Conservation (phyloP, 2,888 invertebrate species). For the Melinaea menophilus region DNA sequence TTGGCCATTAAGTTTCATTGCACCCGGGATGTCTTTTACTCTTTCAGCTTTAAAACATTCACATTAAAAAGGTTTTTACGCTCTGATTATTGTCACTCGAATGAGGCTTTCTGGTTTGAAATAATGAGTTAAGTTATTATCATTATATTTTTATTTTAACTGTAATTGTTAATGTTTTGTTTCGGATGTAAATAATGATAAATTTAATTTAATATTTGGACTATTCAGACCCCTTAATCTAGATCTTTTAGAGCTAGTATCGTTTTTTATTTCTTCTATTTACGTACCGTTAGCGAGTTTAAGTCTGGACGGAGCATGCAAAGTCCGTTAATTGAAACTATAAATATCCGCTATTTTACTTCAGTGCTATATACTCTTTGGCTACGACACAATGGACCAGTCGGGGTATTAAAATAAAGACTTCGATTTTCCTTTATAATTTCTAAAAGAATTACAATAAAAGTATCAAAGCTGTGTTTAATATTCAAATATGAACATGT, state of each 20-base stretch:
- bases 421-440: constrained; percentile 20
- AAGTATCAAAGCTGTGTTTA: background rate
- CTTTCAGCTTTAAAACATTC: constrained; percentile 47
- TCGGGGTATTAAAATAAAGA: constrained; percentile 31
- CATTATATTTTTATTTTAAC: constrained; percentile 6
- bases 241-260: constrained; percentile 42
- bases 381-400: constrained; percentile 31
- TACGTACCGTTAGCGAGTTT: constrained; percentile 28
- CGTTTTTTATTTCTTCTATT: constrained; percentile 34
- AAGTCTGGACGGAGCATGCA: constrained; percentile 51
- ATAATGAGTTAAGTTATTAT: constrained; percentile 59
- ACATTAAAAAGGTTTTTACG: constrained; percentile 56
- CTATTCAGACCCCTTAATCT: constrained; percentile 1
- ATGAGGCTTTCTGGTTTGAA: constrained; percentile 54
- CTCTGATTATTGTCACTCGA: constrained; percentile 61
- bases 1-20: constrained; percentile 14
- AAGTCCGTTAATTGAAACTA: constrained; percentile 71
- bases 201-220: too few species aligned
- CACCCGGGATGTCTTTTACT: constrained; percentile 23
- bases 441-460: background rate
- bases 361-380: constrained; percentile 49
- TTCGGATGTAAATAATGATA: too few species aligned
- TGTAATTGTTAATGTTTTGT: background rate
- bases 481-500: too few species aligned
- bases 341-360: constrained; percentile 66